Base-by-base conservation (phyloP, 2,797 vertebrate genomes). In the Microcaecilia unicolor region DNA sequence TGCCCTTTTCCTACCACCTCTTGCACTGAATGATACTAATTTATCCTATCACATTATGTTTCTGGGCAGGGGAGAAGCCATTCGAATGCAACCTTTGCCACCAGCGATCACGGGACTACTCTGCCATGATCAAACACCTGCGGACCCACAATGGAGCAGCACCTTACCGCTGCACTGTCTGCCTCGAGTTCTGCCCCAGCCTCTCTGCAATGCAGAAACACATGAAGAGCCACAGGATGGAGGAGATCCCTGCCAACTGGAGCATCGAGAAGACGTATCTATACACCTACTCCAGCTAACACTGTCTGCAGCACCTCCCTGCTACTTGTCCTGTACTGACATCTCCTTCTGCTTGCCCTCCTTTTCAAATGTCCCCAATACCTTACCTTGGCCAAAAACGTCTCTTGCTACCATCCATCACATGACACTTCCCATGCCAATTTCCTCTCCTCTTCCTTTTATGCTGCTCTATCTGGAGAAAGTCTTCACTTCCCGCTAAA, bases 41-140 rank as follows among this genome's bases (percentile, higher is more conserved):
- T n/a, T n/a, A n/a, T n/a, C 4, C 17, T 18, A 28, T 45, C n/a
- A 10, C 14, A 1, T 11, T 16, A 9, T 16, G 8, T n/a, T n/a
- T n/a, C 23, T 8, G 17, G 11, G 9, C 41, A 87, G 83, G 86
- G 22, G 86, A 88, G 64, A 88, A 88, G 47, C 86, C 86, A 2
- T 89, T 87, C 4, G 80, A 86, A 72, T 92, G 89, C 49, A 80
- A 81, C 12, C 72, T 89, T 43, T 92, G 89, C 35, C 74, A 84
- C 23, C 90, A 89, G 61, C 83, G 88, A 23, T 92, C 87, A 7
- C 72, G 88, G 27, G 89, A 92, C 70, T 89, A 89, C 70, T 90
- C 89, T 0, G 88, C 89, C 60, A 90, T 90, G 85, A 88, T 89
- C 66, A 92, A 91, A 60, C 90, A 92, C 70, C 86, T 90, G 51